Base-by-base conservation (phyloP, 2,888 invertebrate genomes). In the Parochlus steinenii region DNA sequence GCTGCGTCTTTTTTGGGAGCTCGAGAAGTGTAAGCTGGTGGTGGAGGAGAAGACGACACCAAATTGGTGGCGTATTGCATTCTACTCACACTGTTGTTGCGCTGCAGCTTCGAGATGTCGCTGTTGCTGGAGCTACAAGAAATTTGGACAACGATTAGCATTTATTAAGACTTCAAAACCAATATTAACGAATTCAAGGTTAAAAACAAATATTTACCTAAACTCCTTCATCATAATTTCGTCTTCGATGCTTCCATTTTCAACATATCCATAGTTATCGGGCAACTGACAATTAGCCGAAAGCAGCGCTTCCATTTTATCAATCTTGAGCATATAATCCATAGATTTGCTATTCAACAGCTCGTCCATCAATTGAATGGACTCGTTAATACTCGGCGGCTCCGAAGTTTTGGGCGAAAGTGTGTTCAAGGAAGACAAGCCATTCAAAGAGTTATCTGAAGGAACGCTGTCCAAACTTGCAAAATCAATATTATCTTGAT, bases 291-390 rank as follows among this genome's bases (percentile, higher is more conserved):
- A 78, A 22, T 81, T 82, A 19, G 80, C 77, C 32, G 82, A 79
- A 41, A 86, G 59, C 46, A 87, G 81, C 30, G 82, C 81, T 60
- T 87, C 87, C 30, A 89, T 62, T 47, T 80, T 78, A 49, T 86
- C 86, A 41, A 87, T 82, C 55, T 79, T 83, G 44, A 82, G 82
- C 23, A 85, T 67, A 45, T 79, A 71, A 53, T 86, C 85, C 71
- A 87, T 82, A 43, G 73, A 73, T 41, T 71, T 71, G 53, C 87
- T 80, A 39, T 79, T 77, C 38, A 86, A 61, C 44, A 86, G 78
- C 51, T 82, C 78, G 50, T 86, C 82, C 61, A 86, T 74, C 65
- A 85, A 70, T 53, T 83, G 83, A 83, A 86, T 85, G 2, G 83
- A 85, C 56, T 86, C 85, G 4, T 83, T 82, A 39, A 86, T 64